These are phyloP conservation scores for Pangasianodon gigas DNA, from an alignment of 2,113 vertebrate genomes.

Conservation along the genomic window DNA sequence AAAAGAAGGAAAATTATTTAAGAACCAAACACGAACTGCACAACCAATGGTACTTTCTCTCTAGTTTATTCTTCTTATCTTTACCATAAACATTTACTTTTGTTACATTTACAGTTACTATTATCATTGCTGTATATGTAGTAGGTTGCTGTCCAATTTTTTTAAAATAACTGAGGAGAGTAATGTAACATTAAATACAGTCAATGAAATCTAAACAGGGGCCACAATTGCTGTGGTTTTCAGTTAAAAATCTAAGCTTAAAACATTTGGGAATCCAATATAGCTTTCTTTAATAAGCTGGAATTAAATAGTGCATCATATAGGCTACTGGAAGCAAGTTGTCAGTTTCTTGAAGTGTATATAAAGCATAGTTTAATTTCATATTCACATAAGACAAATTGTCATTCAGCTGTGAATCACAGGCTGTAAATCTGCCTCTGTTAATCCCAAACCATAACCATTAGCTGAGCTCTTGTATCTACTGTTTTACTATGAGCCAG, in stretches of 20 bases:
- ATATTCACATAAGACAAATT: not conserved
- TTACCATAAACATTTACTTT: not conserved
- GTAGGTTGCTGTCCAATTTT: constrained; percentile 49
- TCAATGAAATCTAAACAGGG: too few relatives aligned
- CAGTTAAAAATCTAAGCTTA: not conserved
- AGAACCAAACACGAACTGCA: not conserved
- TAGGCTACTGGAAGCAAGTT: not conserved
- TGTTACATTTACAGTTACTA: too few relatives aligned
- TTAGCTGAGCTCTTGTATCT: not conserved
- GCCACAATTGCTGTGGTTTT: not conserved
- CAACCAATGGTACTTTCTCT: not conserved
- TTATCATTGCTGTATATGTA: too few relatives aligned
- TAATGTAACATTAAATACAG: not conserved
- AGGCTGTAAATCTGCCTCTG: not conserved
- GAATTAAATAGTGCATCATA: not conserved
- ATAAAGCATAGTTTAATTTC: not conserved
- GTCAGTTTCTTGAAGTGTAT: not conserved
- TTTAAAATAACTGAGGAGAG: constrained; percentile 3
- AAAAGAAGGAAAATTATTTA: not conserved
- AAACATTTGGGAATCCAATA: not conserved
- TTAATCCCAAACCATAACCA: not conserved
- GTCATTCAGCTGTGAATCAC: not conserved
- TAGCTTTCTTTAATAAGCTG: not conserved
- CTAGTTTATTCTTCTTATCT: not conserved
- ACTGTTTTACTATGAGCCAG: not conserved